Percentiles rank a stretch among this genome's conserved stretches.
These are phyloP conservation scores for Muntiacus reevesi DNA, from an alignment of 2,113 vertebrate genomes.

Conservation along the genomic window DNA sequence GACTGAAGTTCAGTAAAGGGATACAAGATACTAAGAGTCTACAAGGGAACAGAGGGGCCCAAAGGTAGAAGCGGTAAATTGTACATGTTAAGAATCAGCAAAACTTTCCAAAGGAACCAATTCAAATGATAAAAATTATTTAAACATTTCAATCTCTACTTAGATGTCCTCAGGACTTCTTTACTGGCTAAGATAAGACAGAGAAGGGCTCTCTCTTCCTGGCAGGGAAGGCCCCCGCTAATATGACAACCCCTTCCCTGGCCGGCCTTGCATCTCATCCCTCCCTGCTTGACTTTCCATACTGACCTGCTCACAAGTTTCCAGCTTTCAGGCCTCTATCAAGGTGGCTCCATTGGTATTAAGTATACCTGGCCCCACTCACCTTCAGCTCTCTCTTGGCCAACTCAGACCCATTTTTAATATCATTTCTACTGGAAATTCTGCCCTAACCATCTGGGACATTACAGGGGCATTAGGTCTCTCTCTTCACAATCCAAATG, in stretches of 20 bases:
- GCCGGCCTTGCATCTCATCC: background rate
- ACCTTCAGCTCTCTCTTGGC: background rate
- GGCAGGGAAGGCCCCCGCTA: background rate
- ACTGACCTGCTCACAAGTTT: background rate
- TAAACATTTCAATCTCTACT: background rate
- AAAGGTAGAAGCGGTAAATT: background rate
- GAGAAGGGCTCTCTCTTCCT: background rate
- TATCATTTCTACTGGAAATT: background rate
- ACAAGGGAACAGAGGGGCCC: background rate
- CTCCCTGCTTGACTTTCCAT: background rate
- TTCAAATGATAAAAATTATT: background rate
- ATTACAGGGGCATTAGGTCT: background rate
- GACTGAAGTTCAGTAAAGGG: background rate
- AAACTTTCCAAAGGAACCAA: background rate
- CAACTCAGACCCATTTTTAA: background rate
- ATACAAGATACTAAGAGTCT: background rate
- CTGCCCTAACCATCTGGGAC: background rate
- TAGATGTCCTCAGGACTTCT: background rate
- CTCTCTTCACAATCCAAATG: background rate
- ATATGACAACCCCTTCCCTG: background rate
- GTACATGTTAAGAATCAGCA: background rate
- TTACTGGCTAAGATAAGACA: accelerated
- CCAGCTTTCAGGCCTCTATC: background rate
- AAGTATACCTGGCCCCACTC: background rate
- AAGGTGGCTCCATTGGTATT: background rate